Evolutionary conservation across 1,140 invertebrate genomes (phyloP).

Genomic region (Neodiprion virginianus): DNA sequence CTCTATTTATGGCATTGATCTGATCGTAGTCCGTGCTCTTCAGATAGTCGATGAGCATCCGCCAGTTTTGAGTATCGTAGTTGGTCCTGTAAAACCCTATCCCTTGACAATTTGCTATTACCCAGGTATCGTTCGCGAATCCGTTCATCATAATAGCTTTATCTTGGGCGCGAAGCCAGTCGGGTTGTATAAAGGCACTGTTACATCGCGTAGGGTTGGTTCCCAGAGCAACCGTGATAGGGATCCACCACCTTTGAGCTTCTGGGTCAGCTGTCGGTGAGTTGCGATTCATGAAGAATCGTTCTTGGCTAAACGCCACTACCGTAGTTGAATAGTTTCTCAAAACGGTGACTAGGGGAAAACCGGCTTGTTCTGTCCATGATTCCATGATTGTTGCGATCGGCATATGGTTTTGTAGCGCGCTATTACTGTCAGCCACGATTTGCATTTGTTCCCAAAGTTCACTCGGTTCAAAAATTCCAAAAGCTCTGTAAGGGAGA

Average conservation of each 20-base stretch:
- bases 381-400: slow-evolving; percentile 64
- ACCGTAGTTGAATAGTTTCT: slow-evolving; percentile 30
- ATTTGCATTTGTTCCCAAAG: slow-evolving; percentile 70
- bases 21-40: slow-evolving; percentile 40
- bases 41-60: slow-evolving; percentile 64
- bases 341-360: slow-evolving; percentile 65
- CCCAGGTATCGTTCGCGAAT: slow-evolving; percentile 42
- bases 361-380: slow-evolving; percentile 75
- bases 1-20: slow-evolving; percentile 68
- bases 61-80: slow-evolving; percentile 74
- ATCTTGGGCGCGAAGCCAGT: slow-evolving; percentile 56
- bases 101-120: slow-evolving; percentile 59
- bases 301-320: slow-evolving; percentile 28
- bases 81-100: slow-evolving; percentile 75
- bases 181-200: slow-evolving; percentile 52
- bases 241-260: slow-evolving; percentile 53
- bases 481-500: slow-evolving; percentile 47
- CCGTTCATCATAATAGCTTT: slow-evolving; percentile 16
- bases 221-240: slow-evolving; percentile 45
- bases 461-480: slow-evolving; percentile 69
- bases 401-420: slow-evolving; percentile 6
- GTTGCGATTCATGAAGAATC: slow-evolving; percentile 27
- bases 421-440: slow-evolving; percentile 46
- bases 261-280: not conserved
- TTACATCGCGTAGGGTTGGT: slow-evolving; percentile 11